Evolutionary conservation across 2,888 invertebrate genomes (phyloP).

Genomic region (Smittia aterrima): DNA sequence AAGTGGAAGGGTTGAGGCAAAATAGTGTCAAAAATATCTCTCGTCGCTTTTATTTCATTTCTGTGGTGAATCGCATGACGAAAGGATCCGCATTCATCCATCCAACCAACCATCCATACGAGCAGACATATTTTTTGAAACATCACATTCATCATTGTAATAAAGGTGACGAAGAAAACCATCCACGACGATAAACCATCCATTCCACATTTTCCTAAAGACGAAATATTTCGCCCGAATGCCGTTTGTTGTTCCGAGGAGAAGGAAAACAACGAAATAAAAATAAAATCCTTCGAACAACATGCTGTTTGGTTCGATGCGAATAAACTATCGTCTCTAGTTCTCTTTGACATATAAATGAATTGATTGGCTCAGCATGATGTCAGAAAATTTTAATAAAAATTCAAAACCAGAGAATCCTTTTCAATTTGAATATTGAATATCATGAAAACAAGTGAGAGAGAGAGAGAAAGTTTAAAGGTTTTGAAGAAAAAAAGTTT

Average conservation of each 20-base stretch:
- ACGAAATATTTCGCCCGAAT: not conserved
- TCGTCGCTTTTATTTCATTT: not conserved
- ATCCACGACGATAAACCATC: not conserved
- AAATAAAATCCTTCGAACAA: slow-evolving; percentile 20
- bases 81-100: not conserved
- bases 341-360: slow-evolving; percentile 30
- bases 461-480: not conserved
- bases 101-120: not conserved
- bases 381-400: slow-evolving; percentile 34
- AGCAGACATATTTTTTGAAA: slow-evolving; percentile 5
- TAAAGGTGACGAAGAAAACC: slow-evolving; percentile 18
- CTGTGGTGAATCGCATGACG: not conserved
- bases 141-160: slow-evolving; percentile 36
- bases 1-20: not conserved
- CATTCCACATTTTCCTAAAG: not conserved
- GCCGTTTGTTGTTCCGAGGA: not conserved
- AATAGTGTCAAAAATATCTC: slow-evolving; percentile 34
- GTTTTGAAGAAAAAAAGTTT: too few relatives aligned
- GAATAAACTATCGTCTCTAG: slow-evolving; percentile 13
- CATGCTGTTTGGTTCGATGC: not conserved
- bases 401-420: slow-evolving; percentile 24
- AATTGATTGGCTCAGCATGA: slow-evolving; percentile 40
- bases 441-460: not conserved
- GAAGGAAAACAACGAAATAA: slow-evolving; percentile 38
- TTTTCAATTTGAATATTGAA: not conserved